Evolutionary conservation across 2,797 vertebrate genomes (phyloP).

Genomic region (Enteromius trimaculatus): DNA sequence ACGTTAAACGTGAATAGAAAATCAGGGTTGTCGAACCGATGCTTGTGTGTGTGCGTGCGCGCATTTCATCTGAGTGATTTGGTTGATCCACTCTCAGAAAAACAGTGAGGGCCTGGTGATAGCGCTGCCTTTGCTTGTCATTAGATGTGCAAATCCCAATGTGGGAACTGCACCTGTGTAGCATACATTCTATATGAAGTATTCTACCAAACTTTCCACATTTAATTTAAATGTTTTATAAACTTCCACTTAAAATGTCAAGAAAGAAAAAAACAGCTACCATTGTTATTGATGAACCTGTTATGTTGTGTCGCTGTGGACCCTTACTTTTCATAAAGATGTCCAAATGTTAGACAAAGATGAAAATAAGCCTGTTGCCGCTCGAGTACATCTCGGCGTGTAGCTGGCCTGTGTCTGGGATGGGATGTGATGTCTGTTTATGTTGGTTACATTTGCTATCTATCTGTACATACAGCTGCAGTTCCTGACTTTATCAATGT

Average conservation of each 20-base stretch:
- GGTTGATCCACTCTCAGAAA: constrained; percentile 60
- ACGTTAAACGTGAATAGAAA: constrained; percentile 61
- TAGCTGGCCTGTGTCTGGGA: constrained; percentile 49
- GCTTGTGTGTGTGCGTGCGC: constrained; percentile 48
- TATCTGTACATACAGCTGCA: constrained; percentile 64
- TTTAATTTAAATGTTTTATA: constrained; percentile 56
- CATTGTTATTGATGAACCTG: constrained; percentile 44
- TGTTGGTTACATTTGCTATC: constrained; percentile 60
- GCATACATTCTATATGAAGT: constrained; percentile 51
- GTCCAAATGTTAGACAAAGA: constrained; percentile 32
- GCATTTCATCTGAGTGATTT: constrained; percentile 56
- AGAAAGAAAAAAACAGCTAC: constrained; percentile 11
- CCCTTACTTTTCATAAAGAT: constrained; percentile 54
- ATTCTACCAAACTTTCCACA: constrained; percentile 41
- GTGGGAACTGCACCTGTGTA: constrained; percentile 37
- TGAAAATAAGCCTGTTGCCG: constrained; percentile 45
- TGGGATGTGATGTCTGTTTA: constrained; percentile 57
- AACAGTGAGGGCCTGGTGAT: constrained; percentile 38
- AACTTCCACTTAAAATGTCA: constrained; percentile 38
- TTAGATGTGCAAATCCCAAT: constrained; percentile 46
- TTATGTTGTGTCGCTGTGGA: constrained; percentile 40
- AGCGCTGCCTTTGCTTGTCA: constrained; percentile 28
- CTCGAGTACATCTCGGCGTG: constrained; percentile 37
- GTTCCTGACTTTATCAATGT: constrained; percentile 63
- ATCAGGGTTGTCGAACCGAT: constrained; percentile 59